Conservation (phyloP, 2,888 invertebrate species). For the Kuschelorhynchus macadamiae region DNA sequence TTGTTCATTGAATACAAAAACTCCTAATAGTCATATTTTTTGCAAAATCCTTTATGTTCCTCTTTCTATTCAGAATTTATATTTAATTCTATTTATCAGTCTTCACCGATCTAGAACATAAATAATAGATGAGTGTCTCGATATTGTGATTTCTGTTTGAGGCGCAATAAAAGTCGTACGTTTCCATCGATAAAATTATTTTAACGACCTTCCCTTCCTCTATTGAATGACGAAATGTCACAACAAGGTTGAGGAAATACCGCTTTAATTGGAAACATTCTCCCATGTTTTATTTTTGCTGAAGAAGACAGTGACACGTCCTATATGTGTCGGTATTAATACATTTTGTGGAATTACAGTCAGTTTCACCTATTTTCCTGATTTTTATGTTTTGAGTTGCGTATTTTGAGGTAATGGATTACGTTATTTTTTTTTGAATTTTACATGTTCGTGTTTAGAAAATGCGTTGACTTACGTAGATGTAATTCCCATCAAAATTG, state of each 20-base stretch:
- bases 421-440: no score
- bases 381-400: no score
- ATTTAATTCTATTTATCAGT: constrained; percentile 42
- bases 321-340: constrained; percentile 17
- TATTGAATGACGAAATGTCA: constrained; percentile 33
- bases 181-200: constrained; percentile 44
- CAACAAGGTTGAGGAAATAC: constrained; percentile 36
- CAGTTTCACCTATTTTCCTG: constrained; percentile 3
- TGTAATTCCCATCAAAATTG: no score
- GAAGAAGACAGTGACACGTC: constrained; percentile 9
- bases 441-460: no score
- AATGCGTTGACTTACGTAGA: no score
- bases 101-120: constrained; percentile 40
- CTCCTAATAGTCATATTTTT: no score
- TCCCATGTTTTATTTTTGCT: not conserved
- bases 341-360: constrained; percentile 9
- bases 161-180: constrained; percentile 30
- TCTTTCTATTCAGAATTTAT: constrained; percentile 3
- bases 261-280: constrained; percentile 35
- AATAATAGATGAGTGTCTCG: constrained; percentile 43
- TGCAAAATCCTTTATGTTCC: no score
- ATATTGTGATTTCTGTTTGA: constrained; percentile 38
- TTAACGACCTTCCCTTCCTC: constrained; percentile 35
- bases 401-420: no score
- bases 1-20: no score